Base-by-base conservation (phyloP, 2,888 invertebrate species). In the Drosophila recens region DNA sequence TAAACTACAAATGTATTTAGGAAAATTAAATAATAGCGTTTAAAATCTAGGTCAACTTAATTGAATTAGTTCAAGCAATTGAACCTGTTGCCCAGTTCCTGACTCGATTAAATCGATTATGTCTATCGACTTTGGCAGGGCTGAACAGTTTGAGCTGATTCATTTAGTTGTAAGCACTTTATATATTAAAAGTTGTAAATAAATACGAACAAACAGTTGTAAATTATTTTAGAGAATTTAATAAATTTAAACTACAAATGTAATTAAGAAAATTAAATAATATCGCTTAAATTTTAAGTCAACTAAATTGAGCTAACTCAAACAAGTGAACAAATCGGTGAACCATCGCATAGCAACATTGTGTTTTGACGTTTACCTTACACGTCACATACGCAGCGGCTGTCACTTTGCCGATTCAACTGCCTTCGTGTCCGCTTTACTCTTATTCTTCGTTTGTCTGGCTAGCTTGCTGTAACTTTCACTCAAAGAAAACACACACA, bases 371-470 rank as follows among this genome's bases (percentile, higher is more conserved):
- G 72, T 72, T 79, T 83, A 57, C 57, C 20, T 79, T 77, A 90
- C 90, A 91, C 91, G 91, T 91, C 91, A 90, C 87, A 56, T n/a
- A 67, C 73, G 67, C 51, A 23, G 64, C 80, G 43, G 67, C 79
- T 79, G 79, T 80, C 79, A 79, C 40, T 71, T 70, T 58, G 68
- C 77, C 80, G 79, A 82, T 62, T 67, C 42, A 49, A 71, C 59
- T 87, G 85, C 78, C 79, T 79, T 91, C 90, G 91, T 90, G 82
- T 90, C 69, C 54, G 64, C 54, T 75, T 78, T 78, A 64, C 53
- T 46, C 56, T 75, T 66, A 74, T 71, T 71, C 76, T 79, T 87
- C 85, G 64, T 76, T 70, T 33, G 63, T 46, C 67, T 76, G 54
- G 46, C 57, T 61, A 56, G 48, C 62, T 66, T 51, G 74, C 67